Evolutionary conservation across 2,888 invertebrate species (phyloP), one percentile per base, ranked within the genome.

Genomic region (Papilio elwesi): DNA sequence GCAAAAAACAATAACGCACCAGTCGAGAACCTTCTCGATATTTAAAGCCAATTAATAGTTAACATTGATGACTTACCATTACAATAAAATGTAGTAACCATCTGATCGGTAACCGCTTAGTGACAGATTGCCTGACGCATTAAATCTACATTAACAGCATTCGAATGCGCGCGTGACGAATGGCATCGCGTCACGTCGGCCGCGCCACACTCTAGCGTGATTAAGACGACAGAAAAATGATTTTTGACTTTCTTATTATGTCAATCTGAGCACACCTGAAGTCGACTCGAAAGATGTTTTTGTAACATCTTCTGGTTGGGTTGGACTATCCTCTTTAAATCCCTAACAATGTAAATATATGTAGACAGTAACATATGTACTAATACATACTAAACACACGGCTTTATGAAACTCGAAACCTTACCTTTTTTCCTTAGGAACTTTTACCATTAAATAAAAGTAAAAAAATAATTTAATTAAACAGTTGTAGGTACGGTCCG

Each of bases 51-150:
- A 36, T 36, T 57, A 57, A 57, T 57, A 36, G 1, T 4, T 4
- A 26, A 26, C 26, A 26, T 57, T 7, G 5, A 16, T 12, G 55
- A 55, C 26, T 4, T 6, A 55, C 5, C 5, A 55, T 26, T 16
- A 12, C 5, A 26, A 12, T 55, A 26, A 26, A 55, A 49, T 64
- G n/a, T 49, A 64, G 49, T 48, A 64, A 64, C 49, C 12, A 64
- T 1, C 3, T n/a, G 12, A 49, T 15, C 15, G 26, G 12, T 38
- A 36, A 53, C 38, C 38, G 36, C 52, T 38, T 26, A 47, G 68
- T 68, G 68, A 68, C 55, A 68, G 38, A 16, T 8, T 53, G 55
- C 55, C 12, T 55, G 11, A 47, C 15, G 47, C 68, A 55, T 68
- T 43, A 68, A 43, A 2, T 53, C 51, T 12, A 55, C 67, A 66